Percentiles rank a stretch among this genome's conserved stretches.
These are phyloP conservation scores for Clarias macrocephalus DNA, from an alignment of 2,113 vertebrate genomes.

Conservation along the genomic window DNA sequence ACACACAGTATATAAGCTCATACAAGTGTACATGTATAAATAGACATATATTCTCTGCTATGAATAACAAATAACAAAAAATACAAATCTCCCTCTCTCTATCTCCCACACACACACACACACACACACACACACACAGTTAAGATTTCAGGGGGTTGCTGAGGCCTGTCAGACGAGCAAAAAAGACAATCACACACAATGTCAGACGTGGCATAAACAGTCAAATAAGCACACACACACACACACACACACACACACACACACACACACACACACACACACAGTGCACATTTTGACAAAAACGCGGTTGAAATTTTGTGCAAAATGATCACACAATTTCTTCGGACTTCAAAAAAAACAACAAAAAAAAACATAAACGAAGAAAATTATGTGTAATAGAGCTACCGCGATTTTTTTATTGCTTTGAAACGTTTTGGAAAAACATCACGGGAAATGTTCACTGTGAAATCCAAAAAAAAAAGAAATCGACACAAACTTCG, in stretches of 20 bases:
- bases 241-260: not conserved
- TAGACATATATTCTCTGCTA: no score
- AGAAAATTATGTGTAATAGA: not conserved
- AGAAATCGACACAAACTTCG: not conserved
- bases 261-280: not conserved
- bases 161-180: not conserved
- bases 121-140: not conserved
- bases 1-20: no score
- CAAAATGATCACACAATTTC: not conserved
- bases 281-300: not conserved
- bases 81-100: not conserved
- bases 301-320: not conserved
- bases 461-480: not conserved
- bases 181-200: not conserved
- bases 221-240: not conserved
- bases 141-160: not conserved
- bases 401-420: not conserved
- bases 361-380: no score
- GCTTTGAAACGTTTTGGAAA: not conserved
- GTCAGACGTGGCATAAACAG: not conserved
- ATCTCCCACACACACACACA: not conserved
- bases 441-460: not conserved
- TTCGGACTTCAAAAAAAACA: not conserved
- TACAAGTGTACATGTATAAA: not conserved
- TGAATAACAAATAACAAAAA: not conserved